Evolutionary conservation across 2,113 vertebrate species (phyloP).

Genomic region (Apus apus): DNA sequence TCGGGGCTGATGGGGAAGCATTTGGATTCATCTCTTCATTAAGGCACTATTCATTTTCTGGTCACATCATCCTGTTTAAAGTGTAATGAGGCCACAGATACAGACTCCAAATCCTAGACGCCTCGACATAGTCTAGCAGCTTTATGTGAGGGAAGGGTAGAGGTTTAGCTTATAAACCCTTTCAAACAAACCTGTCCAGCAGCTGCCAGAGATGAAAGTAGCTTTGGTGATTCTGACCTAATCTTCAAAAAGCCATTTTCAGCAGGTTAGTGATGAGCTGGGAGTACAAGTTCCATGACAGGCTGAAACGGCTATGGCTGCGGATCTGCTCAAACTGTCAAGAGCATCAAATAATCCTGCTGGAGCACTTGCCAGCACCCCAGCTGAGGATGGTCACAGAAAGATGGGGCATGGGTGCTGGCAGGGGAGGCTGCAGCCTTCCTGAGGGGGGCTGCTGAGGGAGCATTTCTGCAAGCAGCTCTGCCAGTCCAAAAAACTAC

Average conservation of each 20-base stretch:
- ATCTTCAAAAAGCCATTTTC: not conserved
- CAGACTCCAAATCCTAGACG: not conserved
- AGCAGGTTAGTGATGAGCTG: not conserved
- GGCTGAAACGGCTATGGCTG: not conserved
- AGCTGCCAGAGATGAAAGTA: not conserved
- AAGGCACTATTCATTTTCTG: slow-evolving; percentile 28
- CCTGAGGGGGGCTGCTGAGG: not conserved
- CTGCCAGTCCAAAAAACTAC: not conserved
- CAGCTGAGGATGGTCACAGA: rapidly evolving
- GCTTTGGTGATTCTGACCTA: not conserved
- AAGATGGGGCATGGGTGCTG: not conserved
- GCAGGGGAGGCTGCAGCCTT: not conserved
- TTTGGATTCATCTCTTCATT: slow-evolving; percentile 12
- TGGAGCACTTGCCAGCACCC: not conserved
- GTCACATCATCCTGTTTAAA: slow-evolving; percentile 9
- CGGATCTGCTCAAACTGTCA: not conserved
- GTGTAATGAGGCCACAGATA: not conserved
- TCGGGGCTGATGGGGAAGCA: not conserved
- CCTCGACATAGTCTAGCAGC: not conserved
- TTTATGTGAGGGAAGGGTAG: not conserved
- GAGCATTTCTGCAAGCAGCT: not conserved
- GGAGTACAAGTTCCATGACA: not conserved
- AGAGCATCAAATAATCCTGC: not conserved
- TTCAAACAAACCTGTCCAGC: not conserved
- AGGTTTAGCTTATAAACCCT: not conserved